Evolutionary conservation across 2,797 vertebrate species (phyloP), one percentile per base, ranked within the genome.

Genomic region (Todus mexicanus): DNA sequence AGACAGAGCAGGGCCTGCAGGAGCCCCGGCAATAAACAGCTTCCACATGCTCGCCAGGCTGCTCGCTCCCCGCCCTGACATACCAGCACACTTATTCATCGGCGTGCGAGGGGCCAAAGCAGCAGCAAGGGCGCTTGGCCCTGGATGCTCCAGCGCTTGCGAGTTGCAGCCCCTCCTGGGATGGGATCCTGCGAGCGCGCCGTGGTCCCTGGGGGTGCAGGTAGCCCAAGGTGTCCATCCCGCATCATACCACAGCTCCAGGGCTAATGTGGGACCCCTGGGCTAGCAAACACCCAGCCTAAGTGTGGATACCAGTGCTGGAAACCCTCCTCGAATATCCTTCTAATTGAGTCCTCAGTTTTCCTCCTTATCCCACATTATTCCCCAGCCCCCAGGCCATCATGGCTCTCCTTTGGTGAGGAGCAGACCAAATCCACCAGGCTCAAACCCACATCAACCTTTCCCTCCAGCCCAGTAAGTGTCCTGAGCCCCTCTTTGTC

Each of bases 181-280:
- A 50, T 0, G 4, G 42, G 61, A 33, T 56, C n/a, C 51, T 7
- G 2, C 0, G 2, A 57, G 45, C 37, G 6, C 20, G 45, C 23
- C 0, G 0, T 0, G 0, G 10, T 18, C 29, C 33, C 42, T 9
- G 15, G n/a, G n/a, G 26, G 5, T 26, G 47, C 5, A 5, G n/a
- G 29, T 11, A 64, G 38, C 48, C 19, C 0, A 0, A 48, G 35
- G 21, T 60, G 20, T 20, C 25, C 33, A 4, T 35, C 35, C 57
- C 1, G 1, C 42, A 69, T 15, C 6, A 3, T 59, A 40, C 27
- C 27, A 12, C 29, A n/a, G 71, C 42, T 65, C 66, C 63, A 37
- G 40, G 5, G 31, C 31, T 68, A n/a, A 56, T 35, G 56, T 0
- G 1, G 37, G 40, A 65, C 15, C 27, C 51, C 33, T 26, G 38